Base-by-base conservation (phyloP, 2,113 vertebrate genomes). In the Otolemur garnettii region DNA sequence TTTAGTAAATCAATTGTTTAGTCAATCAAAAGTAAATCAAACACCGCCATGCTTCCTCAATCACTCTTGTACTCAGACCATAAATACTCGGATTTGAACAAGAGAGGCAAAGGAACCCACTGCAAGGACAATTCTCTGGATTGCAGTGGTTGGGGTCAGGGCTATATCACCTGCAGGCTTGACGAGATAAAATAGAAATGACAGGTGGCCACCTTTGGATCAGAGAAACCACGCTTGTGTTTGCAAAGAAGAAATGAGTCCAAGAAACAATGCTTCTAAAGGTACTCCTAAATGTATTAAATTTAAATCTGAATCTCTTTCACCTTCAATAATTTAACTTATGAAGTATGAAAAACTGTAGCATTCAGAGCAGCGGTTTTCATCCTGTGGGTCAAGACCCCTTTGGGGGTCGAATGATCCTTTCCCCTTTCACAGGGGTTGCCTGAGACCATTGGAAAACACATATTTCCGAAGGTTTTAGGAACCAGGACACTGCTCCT, bases 191-290 rank as follows among this genome's bases (percentile, higher is more conserved):
- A 12, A 7, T 53, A 60, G 15, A 50, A 90, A 57, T 6, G 30
- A 80, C 19, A 24, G 10, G 42, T 7, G 11, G 26, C 60, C n/a
- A 26, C 14, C 17, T 42, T 19, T 28, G 35, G 38, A 42, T 77
- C 78, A 45, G 60, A 66, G 24, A 30, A 14, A 28, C 33, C 22
- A 71, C 69, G 53, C 50, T 18, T 18, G 81, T 72, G 57, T 77
- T 77, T 19, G 17, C 22, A 71, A 87, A 45, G 33, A 68, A 88
- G 78, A 90, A 80, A 87, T 24, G 35, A 84, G 28, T 33, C 35
- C 42, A 77, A n/a, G 75, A 64, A 81, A 95, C 12, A 26, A 5
- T 45, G 69, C 50, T 89, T 95, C 79, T 85, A 91, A 81, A 50
- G 7, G 7, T 24, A 28, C 77, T 84, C 84, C 75, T 90, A 84